Evolutionary conservation across 2,797 vertebrate genomes (phyloP).

Genomic region (Anguilla anguilla): DNA sequence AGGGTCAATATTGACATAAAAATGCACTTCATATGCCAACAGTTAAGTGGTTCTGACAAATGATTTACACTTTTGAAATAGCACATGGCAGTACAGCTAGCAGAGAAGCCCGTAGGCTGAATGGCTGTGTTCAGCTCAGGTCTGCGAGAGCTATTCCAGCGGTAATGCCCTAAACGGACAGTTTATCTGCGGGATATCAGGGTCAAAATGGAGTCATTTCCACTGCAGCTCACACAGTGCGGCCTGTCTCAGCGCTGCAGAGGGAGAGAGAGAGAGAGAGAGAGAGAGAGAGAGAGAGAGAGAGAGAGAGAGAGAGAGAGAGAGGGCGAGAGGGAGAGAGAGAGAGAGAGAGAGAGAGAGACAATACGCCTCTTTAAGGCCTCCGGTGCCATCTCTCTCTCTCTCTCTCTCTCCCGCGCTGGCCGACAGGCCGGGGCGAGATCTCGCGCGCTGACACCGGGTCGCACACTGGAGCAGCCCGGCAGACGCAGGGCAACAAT

Average conservation of each 20-base stretch:
- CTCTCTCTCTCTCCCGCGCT: not conserved
- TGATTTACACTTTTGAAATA: not conserved
- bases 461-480: not conserved
- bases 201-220: not conserved
- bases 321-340: no score
- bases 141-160: not conserved
- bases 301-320: constrained; percentile 37
- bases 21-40: not conserved
- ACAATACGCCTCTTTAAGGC: constrained; percentile 61
- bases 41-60: not conserved
- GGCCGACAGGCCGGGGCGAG: constrained; percentile 55
- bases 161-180: not conserved
- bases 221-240: constrained; percentile 54
- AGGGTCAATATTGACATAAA: not conserved
- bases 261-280: no score
- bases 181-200: not conserved
- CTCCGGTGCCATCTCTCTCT: constrained; percentile 64
- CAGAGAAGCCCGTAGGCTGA: not conserved
- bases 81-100: not conserved
- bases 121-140: not conserved
- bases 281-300: no score
- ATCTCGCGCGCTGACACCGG: constrained; percentile 49
- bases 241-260: constrained; percentile 50
- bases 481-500: not conserved
- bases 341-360: constrained; percentile 26